These are phyloP conservation scores for Phanerotoma sp. DNA, from an alignment of 2,888 invertebrate genomes.

Conservation along the genomic window DNA sequence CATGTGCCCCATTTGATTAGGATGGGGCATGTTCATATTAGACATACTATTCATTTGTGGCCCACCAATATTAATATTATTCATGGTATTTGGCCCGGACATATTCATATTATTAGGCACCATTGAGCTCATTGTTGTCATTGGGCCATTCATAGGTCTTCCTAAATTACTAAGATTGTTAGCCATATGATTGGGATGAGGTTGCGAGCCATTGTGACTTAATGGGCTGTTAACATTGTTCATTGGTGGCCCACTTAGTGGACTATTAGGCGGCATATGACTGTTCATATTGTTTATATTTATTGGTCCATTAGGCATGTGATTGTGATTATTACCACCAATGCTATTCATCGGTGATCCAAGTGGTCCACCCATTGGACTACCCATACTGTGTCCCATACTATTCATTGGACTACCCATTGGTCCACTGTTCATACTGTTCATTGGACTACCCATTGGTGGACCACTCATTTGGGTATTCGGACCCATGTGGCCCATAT, in stretches of 20 bases:
- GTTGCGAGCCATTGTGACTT: slow-evolving; percentile 52
- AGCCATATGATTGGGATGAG: slow-evolving; percentile 54
- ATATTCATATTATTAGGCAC: slow-evolving; percentile 59
- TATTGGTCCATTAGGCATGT: slow-evolving; percentile 52
- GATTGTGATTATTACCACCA: slow-evolving; percentile 55
- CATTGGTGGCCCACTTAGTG: slow-evolving; percentile 52
- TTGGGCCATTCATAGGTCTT: slow-evolving; percentile 73
- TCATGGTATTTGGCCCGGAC: slow-evolving; percentile 61
- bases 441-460: slow-evolving; percentile 70
- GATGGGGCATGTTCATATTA: slow-evolving; percentile 54
- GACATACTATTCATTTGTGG: slow-evolving; percentile 72
- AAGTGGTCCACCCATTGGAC: slow-evolving; percentile 66
- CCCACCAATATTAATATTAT: slow-evolving; percentile 70
- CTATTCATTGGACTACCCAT: slow-evolving; percentile 68
- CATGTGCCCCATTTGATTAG: slow-evolving; percentile 56
- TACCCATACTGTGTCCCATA: slow-evolving; percentile 69
- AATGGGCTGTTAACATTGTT: slow-evolving; percentile 54
- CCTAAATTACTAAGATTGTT: slow-evolving; percentile 56
- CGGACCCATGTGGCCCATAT: slow-evolving; percentile 58
- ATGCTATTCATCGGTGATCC: slow-evolving; percentile 71
- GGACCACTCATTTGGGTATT: slow-evolving; percentile 58
- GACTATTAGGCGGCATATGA: slow-evolving; percentile 54
- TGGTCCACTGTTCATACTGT: slow-evolving; percentile 57
- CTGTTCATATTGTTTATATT: slow-evolving; percentile 55
- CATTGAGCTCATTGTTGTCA: slow-evolving; percentile 68